Base-by-base conservation (phyloP, 2,113 vertebrate genomes). In the Jacana jacana region DNA sequence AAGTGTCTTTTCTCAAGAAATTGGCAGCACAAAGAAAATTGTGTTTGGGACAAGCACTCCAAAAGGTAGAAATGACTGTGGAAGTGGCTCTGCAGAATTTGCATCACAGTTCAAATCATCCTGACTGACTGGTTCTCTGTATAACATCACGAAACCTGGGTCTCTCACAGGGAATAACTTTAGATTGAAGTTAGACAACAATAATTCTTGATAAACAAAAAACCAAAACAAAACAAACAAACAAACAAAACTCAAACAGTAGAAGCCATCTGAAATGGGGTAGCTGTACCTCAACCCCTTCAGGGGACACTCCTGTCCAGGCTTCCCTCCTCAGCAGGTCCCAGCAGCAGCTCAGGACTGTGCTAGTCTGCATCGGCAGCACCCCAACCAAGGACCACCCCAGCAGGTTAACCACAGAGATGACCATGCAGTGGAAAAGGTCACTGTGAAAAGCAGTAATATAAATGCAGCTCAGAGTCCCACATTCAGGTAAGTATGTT, bases 1-100 rank as follows among this genome's bases (percentile, higher is more conserved):
- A 94, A 84, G 37, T 35, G 42, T 35, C 42, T 72, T 92, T 81
- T 58, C 42, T 16, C 31, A 91, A 84, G 35, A 88, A 92, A 90
- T 48, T 35, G 81, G 20, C 48, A 89, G 63, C 6, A 14, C 90
- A 68, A 73, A 58, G 12, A 81, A 89, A 51, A 57, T 7, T 5
- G 19, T 6, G 23, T 79, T 75, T 37, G 16, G 31, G 39, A 83
- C 55, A 55, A 81, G 42, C 30, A 55, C 11, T 55, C 73, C 33
- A 75, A 30, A 84, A 88, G 58, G 17, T 44, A 75, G 68, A 88
- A 81, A 60, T 0, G 1, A 17, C 27, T 52, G 10, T 12, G 30
- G n/a, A 35, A 80, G 30, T 39, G 16, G 16, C n/a, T 72, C 52
- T 86, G 60, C n/a, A 68, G 39, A 44, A 64, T 77, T 86, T 46